phyloP scores from a whole-genome alignment of 2,888 invertebrate genomes.

The Troilus luridus region DNA sequence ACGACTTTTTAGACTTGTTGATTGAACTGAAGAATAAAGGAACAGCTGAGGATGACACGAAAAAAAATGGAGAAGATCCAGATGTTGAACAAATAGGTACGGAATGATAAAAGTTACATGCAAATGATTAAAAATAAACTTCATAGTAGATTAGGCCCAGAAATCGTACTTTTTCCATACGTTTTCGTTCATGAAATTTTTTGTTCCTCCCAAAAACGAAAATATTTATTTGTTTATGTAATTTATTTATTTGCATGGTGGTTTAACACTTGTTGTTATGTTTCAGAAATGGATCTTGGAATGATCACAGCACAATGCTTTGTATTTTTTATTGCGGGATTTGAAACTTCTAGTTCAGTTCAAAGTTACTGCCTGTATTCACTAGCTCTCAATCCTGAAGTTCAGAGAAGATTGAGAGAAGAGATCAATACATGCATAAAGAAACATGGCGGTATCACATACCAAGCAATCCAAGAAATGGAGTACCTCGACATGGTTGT shows the following conservation, averaged over 20 bases:
- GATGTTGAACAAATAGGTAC: slow-evolving; percentile 37
- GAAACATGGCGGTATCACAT: slow-evolving; percentile 70
- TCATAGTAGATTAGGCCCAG: slow-evolving; percentile 65
- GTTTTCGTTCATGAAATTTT: too few species aligned
- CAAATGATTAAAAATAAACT: neutral
- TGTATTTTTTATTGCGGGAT: slow-evolving; percentile 73
- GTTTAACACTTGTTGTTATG: neutral
- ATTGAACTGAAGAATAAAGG: slow-evolving; percentile 71
- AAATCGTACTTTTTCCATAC: slow-evolving; percentile 60
- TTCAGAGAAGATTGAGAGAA: slow-evolving; percentile 71
- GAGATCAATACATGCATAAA: slow-evolving; percentile 71
- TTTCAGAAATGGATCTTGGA: slow-evolving; percentile 71
- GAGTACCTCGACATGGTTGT: slow-evolving; percentile 73
- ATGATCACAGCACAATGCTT: slow-evolving; percentile 71
- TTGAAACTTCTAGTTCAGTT: slow-evolving; percentile 74
- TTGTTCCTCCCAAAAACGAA: too few species aligned
- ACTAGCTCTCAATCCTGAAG: slow-evolving; percentile 71
- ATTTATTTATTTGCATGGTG: too few species aligned
- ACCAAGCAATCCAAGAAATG: slow-evolving; percentile 72
- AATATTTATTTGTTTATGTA: too few species aligned
- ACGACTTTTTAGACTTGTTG: slow-evolving; percentile 74
- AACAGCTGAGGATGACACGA: slow-evolving; percentile 65
- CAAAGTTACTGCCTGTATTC: slow-evolving; percentile 74
- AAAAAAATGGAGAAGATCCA: slow-evolving; percentile 17
- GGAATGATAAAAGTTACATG: neutral